Evolutionary conservation across 2,888 invertebrate species (phyloP).

Genomic region (Zelleria hepariella): DNA sequence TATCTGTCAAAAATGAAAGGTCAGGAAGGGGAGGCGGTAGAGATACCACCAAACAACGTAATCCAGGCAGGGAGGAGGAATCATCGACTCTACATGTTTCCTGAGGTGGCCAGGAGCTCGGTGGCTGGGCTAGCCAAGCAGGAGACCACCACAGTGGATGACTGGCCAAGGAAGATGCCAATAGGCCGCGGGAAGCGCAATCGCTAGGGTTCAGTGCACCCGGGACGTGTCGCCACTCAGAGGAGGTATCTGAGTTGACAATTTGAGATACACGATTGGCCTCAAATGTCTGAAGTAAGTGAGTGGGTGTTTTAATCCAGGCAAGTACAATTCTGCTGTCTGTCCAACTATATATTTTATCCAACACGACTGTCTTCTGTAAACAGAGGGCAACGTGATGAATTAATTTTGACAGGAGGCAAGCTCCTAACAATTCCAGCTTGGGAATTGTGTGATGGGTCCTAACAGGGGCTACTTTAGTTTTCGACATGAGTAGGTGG

Average conservation of each 20-base stretch:
- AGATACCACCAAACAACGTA: no score
- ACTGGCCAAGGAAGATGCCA: neutral
- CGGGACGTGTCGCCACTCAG: conserved; percentile 5
- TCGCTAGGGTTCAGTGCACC: conserved; percentile 3
- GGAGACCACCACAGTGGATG: neutral
- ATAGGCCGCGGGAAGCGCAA: neutral
- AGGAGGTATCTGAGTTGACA: neutral
- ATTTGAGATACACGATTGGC: conserved; percentile 6
- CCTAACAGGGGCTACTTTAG: conserved; percentile 6
- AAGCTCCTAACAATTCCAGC: conserved; percentile 4
- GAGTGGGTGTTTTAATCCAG: conserved; percentile 4
- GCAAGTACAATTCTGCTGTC: conserved; percentile 2
- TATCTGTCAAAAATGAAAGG: no score
- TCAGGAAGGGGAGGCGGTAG: no score
- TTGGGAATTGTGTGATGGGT: conserved; percentile 4
- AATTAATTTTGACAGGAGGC: conserved; percentile 4
- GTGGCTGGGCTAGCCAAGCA: no score
- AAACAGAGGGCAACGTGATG: conserved; percentile 2
- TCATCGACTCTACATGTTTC: no score
- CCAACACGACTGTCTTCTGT: neutral
- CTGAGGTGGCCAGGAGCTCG: no score
- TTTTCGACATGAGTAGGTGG: conserved; percentile 3
- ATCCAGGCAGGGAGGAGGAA: no score
- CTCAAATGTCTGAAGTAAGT: conserved; percentile 4
- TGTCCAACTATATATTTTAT: conserved; percentile 1